phyloP scores from a whole-genome alignment of 2,113 vertebrate genomes.

The Nibea albiflora region DNA sequence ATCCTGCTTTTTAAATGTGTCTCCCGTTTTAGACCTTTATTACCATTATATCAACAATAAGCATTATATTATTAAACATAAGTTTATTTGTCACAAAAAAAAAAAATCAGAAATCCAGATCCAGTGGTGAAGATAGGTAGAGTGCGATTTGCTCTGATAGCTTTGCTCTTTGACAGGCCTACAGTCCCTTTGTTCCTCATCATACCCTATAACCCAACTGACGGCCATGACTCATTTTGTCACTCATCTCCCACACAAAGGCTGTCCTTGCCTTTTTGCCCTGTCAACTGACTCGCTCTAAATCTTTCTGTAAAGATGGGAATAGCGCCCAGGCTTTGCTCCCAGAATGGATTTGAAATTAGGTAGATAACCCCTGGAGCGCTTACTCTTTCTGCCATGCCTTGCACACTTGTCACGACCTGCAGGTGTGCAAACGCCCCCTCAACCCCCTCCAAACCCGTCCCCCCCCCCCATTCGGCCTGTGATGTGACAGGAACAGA shows the following conservation, averaged over 20 bases:
- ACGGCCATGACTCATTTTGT: conserved; percentile 74
- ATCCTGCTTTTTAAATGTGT: conserved; percentile 43
- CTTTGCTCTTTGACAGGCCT: conserved; percentile 58
- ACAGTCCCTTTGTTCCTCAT: conserved; percentile 70
- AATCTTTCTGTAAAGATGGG: conserved; percentile 75
- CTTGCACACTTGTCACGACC: conserved; percentile 66
- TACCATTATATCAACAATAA: background rate
- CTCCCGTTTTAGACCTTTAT: conserved; percentile 9
- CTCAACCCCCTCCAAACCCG: background rate
- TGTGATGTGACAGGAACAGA: conserved; percentile 67
- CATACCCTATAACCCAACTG: conserved; percentile 73
- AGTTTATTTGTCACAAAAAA: background rate
- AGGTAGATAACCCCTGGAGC: conserved; percentile 73
- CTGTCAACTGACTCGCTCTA: conserved; percentile 71
- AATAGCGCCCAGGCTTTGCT: conserved; percentile 60
- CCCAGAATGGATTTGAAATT: conserved; percentile 72
- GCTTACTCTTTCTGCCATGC: conserved; percentile 64
- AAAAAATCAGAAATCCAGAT: conserved; percentile 24
- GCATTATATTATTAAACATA: too few relatives aligned
- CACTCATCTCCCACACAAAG: conserved; percentile 76
- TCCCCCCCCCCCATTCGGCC: conserved; percentile 19
- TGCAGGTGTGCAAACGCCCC: conserved; percentile 64
- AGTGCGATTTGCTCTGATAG: conserved; percentile 50
- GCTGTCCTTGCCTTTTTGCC: conserved; percentile 75
- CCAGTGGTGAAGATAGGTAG: conserved; percentile 15